Base-by-base conservation (phyloP, 1,140 invertebrate genomes). In the Luehdorfia chinensis region DNA sequence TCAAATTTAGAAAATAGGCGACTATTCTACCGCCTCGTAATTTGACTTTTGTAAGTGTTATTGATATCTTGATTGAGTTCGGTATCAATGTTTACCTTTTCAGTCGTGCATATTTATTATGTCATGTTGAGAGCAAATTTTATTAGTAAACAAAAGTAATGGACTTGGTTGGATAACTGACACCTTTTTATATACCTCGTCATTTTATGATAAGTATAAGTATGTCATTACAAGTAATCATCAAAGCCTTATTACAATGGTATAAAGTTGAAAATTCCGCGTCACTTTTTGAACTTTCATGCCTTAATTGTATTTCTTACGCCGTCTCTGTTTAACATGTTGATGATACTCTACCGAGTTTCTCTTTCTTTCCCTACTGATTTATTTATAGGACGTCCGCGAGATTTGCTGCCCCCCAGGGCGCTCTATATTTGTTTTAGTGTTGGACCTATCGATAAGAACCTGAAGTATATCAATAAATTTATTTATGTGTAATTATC, bases 331-430 rank as follows among this genome's bases (percentile, higher is more conserved):
- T 66, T 58, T 55, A 39, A 51, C 57, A 19, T 52, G 6, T 19
- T 31, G 34, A 19, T 43, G 15, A 12, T 47, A 15, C 36, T 14
- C 19, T 61, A 25, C 31, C 36, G 6, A 39, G 43, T 61, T 9
- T 70, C 61, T 66, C 56, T 50, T 47, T 77, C 47, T 51, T 21
- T 30, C 48, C 47, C 54, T 34, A 44, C 34, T 59, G 33, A 64
- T 65, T 72, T 83, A 83, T 83, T 83, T 79, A 79, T 83, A 79
- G 74, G 53, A 58, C 56, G 43, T 44, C 50, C 55, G 60, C 52
- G 61, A 62, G 64, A 68, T 67, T 56, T 54, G 65, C 50, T 63
- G 61, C 65, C 73, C 75, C 77, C 71, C 59, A 68, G 68, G 66
- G 71, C 67, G 74, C 67, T 62, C 75, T 66, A 72, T 63, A 75